Evolutionary conservation across 2,797 vertebrate species (phyloP).

Genomic region (Austrolebias charrua): DNA sequence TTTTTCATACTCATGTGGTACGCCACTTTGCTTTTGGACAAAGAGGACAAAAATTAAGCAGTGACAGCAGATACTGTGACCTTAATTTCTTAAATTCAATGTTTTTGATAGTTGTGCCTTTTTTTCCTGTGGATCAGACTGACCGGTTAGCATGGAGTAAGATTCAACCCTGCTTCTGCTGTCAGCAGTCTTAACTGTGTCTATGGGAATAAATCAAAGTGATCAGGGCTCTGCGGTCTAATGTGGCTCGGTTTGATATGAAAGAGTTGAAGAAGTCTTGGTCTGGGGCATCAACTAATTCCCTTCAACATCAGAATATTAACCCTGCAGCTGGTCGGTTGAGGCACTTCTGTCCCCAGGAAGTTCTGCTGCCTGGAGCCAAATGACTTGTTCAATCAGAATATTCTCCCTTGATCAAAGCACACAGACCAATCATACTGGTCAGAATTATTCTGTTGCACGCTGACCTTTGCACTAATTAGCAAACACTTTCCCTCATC

Average conservation of each 20-base stretch:
- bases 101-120: not conserved
- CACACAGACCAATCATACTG: constrained; percentile 51
- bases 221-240: constrained; percentile 20
- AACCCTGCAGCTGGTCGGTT: constrained; percentile 68
- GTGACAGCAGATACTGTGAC: too few species aligned
- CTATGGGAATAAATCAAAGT: constrained; percentile 37
- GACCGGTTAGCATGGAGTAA: not conserved
- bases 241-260: constrained; percentile 32
- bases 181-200: constrained; percentile 21
- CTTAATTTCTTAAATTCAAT: too few species aligned
- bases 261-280: constrained; percentile 39
- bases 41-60: too few species aligned
- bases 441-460: constrained; percentile 77
- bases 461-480: constrained; percentile 78
- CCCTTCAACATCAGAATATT: constrained; percentile 69
- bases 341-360: constrained; percentile 53
- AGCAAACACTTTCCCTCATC: constrained; percentile 70
- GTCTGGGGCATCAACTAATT: constrained; percentile 58
- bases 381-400: constrained; percentile 75
- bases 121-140: not conserved
- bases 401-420: constrained; percentile 75
- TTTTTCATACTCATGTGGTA: too few species aligned
- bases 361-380: constrained; percentile 61
- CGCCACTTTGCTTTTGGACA: too few species aligned
- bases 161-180: constrained; percentile 8